Conservation (phyloP, 1,140 invertebrate genomes). For the Drosophila biarmipes region DNA sequence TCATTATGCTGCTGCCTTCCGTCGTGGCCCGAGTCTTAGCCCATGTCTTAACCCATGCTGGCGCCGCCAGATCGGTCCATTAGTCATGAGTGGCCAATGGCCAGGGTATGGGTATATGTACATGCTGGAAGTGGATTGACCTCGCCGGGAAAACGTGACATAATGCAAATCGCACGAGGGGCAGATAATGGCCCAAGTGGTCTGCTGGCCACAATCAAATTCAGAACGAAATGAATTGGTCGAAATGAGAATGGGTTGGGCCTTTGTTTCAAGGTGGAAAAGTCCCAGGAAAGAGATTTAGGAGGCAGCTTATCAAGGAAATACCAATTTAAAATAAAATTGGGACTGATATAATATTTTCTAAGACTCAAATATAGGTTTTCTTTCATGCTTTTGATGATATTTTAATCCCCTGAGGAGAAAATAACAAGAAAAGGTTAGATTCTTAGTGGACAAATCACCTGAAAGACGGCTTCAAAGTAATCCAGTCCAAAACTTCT, state of each 20-base stretch:
- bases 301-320: background rate
- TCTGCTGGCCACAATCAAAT: slow-evolving; percentile 7
- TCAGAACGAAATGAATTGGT: slow-evolving; percentile 7
- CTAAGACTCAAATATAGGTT: no score
- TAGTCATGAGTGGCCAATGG: slow-evolving; percentile 23
- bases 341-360: background rate
- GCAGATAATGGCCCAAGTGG: slow-evolving; percentile 31
- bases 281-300: background rate
- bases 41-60: slow-evolving; percentile 32
- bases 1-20: slow-evolving; percentile 12
- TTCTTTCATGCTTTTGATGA: no score
- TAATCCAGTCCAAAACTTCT: background rate
- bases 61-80: slow-evolving; percentile 45
- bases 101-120: background rate
- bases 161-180: slow-evolving; percentile 41
- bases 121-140: slow-evolving; percentile 34
- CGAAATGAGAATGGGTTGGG: background rate
- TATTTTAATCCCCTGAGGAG: no score
- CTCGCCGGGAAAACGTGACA: slow-evolving; percentile 50
- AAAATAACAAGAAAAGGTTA: background rate
- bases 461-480: background rate
- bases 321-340: no score
- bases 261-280: background rate
- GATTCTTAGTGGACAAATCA: background rate
- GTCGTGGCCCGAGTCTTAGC: slow-evolving; percentile 1